Evolutionary conservation across 1,140 invertebrate genomes (phyloP), one percentile per base, ranked within the genome.

Genomic region (Maniola jurtina): DNA sequence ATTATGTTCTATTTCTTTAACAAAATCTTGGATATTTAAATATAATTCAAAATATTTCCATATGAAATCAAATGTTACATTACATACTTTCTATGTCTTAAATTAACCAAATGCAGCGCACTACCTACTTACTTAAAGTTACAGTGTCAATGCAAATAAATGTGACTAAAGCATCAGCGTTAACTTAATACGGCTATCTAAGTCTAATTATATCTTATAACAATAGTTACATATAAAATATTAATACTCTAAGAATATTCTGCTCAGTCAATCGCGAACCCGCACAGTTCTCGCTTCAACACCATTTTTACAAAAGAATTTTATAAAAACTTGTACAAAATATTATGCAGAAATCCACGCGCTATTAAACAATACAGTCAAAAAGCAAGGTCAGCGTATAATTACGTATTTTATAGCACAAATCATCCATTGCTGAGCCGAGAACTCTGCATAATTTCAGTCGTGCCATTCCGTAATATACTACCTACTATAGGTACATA

Each of bases 241-340:
- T 84, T 84, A 81, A 71, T 79, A 78, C 50, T 71, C 70, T 77
- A 77, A 67, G 75, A 82, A 73, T 77, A 76, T 73, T 76, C 79
- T 82, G 74, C 76, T 88, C 85, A 89, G 86, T 89, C 86, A 76
- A 82, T 79, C 76, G 75, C 73, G 62, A 79, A 75, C 72, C 68
- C 69, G 66, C 73, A 67, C 25, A 60, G 66, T 77, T 78, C 78
- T 77, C 65, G 73, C 16, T 73, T 75, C 77, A 80, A 75, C 75
- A 71, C 63, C 34, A 50, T 58, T n/a, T 38, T 50, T 9, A 58
- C 47, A 63, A 64, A 54, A 25, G 15, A 40, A 64, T 13, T 33
- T 34, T n/a, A 55, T 34, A n/a, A 55, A 55, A 33, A 25, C 16
- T 55, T n/a, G 52, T 68, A 56, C 56, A 71, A 75, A 72, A 73